Base-by-base conservation (phyloP, 2,113 vertebrate genomes). In the Tetrax tetrax region DNA sequence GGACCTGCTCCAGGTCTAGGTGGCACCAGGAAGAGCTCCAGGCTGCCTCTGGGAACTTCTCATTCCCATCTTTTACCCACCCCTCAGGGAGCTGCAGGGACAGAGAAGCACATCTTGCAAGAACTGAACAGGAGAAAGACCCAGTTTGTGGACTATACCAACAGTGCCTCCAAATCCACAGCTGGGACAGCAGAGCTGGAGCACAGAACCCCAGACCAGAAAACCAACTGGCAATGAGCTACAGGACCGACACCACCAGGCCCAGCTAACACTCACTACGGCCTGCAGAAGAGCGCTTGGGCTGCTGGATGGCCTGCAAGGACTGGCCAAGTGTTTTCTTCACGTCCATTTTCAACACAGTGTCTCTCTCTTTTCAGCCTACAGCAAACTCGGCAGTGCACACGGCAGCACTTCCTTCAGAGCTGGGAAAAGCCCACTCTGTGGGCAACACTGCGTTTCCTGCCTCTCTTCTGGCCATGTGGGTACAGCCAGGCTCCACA, bases 1-100 rank as follows among this genome's bases (percentile, higher is more conserved):
- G 0, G 1, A 31, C 41, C 64, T n/a, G 38, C 35, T 31, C 4
- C 66, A 16, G 38, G 22, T n/a, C 33, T 16, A 12, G 33, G 41
- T 11, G 59, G 69, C 47, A 70, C 65, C 38, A 68, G 77, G 13
- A n/a, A 13, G 38, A 72, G 57, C 38, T 37, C 43, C 4, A 3
- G 20, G 33, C 35, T 53, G 61, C 63, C 50, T 38, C n/a, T 25
- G 13, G 23, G 29, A 12, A 33, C 9, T 35, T 33, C 48, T 79
- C 57, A 16, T 54, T 72, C 28, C 66, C 61, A 35, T 14, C 41
- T 76, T 48, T 17, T 11, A 45, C 18, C 22, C 41, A 43, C 41
- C 48, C 2, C 43, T 29, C 48, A 13, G 25, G 29, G 4, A 37
- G 71, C 15, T 66, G 4, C 48, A 37, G 28, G 69, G 43, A 72